Conservation (phyloP, 2,113 vertebrate genomes). For the Gadus chalcogrammus region DNA sequence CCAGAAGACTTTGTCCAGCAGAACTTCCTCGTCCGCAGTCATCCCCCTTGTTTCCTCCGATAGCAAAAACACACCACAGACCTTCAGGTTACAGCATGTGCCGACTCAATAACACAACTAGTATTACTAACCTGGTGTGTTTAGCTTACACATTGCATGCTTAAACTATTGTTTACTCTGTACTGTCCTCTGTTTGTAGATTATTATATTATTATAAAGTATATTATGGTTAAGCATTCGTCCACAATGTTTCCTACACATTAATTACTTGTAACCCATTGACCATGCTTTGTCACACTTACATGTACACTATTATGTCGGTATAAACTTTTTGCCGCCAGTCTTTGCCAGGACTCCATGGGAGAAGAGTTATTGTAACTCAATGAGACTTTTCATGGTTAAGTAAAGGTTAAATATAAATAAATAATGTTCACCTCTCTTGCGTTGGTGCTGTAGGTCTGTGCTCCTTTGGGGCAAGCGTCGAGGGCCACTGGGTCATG, state of each 20-base stretch:
- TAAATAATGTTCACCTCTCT: constrained; percentile 28
- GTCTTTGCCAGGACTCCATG: no score
- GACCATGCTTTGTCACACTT: no score
- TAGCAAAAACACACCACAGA: constrained; percentile 2
- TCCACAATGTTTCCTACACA: no score
- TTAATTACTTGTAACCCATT: no score
- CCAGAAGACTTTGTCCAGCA: constrained; percentile 27
- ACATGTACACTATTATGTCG: no score
- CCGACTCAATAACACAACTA: neutral
- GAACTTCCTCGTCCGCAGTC: constrained; percentile 12
- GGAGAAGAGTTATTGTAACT: no score
- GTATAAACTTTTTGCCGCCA: no score
- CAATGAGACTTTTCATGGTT: neutral
- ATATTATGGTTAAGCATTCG: no score
- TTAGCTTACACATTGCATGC: neutral
- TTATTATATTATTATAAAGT: no score
- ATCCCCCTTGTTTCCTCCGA: constrained; percentile 29
- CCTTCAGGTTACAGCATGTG: neutral
- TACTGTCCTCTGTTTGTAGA: no score
- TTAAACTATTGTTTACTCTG: neutral
- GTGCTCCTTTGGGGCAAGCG: neutral
- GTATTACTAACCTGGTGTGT: neutral
- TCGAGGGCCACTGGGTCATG: constrained; percentile 1
- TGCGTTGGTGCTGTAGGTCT: neutral
- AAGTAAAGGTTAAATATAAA: neutral